A percentile compares a stretch with the other conserved stretches of the same genome.
phyloP scores from a whole-genome alignment of 2,113 vertebrate genomes.

The Brienomyrus longianalis region DNA sequence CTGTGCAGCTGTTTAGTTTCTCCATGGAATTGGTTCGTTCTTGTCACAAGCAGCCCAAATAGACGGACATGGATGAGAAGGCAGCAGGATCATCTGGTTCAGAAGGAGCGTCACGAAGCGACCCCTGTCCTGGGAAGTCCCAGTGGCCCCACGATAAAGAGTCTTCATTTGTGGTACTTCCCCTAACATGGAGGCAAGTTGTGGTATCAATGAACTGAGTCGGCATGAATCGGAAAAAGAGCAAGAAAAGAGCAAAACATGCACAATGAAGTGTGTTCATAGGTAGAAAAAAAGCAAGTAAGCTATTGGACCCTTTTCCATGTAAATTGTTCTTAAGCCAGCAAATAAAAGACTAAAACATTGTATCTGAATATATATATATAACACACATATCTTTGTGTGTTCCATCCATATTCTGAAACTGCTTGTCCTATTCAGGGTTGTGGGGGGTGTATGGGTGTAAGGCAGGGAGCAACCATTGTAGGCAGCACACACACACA shows the following conservation, averaged over 20 bases:
- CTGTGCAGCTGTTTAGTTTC: neutral
- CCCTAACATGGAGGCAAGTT: neutral
- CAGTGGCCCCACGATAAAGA: neutral
- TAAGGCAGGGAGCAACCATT: neutral
- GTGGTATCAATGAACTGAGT: neutral
- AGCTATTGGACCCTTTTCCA: neutral
- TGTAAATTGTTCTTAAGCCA: neutral
- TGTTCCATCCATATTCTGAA: neutral
- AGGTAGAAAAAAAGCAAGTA: neutral
- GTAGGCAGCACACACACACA: neutral
- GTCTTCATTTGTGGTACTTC: neutral
- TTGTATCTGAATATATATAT: neutral
- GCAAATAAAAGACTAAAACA: neutral
- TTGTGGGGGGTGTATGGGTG: neutral
- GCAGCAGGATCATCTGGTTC: neutral
- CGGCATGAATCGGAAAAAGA: neutral
- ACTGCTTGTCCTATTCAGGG: neutral
- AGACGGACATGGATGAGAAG: neutral
- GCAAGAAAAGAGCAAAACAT: neutral
- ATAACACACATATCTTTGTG: neutral
- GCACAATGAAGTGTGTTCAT: neutral
- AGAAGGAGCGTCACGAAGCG: neutral
- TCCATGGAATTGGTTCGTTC: neutral
- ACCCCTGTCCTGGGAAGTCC: neutral
- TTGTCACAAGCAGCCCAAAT: neutral